Percentiles rank a stretch among this genome's conserved stretches.
Conservation (phyloP, 2,888 invertebrate species). For the Anaspis maculata region DNA sequence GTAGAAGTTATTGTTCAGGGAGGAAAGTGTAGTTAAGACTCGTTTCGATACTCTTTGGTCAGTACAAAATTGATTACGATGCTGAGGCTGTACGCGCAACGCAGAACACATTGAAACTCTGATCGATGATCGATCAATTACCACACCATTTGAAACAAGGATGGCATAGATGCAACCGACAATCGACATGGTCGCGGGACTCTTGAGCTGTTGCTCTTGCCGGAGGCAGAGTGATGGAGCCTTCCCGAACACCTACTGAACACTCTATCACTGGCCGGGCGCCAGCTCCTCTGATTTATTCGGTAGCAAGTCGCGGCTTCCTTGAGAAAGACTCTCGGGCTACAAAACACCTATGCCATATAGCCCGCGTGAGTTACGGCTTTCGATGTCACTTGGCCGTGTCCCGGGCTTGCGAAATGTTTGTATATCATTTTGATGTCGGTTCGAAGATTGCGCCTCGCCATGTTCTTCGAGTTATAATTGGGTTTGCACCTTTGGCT, state of each 20-base stretch:
- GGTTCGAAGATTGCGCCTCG: slow-evolving; percentile 30
- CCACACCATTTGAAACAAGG: too few species aligned
- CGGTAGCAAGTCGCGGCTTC: slow-evolving; percentile 33
- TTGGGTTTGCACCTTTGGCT: slow-evolving; percentile 32
- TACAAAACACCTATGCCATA: slow-evolving; percentile 36
- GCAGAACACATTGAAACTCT: too few species aligned
- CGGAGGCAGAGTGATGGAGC: slow-evolving; percentile 9
- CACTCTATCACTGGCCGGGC: slow-evolving; percentile 26
- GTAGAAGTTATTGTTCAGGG: too few species aligned
- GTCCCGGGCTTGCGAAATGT: slow-evolving; percentile 37
- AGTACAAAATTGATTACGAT: too few species aligned
- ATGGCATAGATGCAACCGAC: too few species aligned
- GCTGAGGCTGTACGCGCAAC: too few species aligned
- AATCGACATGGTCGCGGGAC: too few species aligned
- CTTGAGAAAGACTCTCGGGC: slow-evolving; percentile 31
- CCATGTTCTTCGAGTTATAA: slow-evolving; percentile 31
- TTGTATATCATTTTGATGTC: slow-evolving; percentile 36
- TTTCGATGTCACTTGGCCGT: slow-evolving; percentile 35
- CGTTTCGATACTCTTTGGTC: too few species aligned
- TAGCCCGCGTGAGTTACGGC: slow-evolving; percentile 36
- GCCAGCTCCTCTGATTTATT: slow-evolving; percentile 37
- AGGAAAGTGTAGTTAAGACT: too few species aligned
- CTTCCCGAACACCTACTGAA: slow-evolving; percentile 11
- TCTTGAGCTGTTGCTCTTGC: too few species aligned
- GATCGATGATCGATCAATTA: too few species aligned